Base-by-base conservation (phyloP, 23 tunicate genomes). In the Oikopleura vanhoeffeni region DNA sequence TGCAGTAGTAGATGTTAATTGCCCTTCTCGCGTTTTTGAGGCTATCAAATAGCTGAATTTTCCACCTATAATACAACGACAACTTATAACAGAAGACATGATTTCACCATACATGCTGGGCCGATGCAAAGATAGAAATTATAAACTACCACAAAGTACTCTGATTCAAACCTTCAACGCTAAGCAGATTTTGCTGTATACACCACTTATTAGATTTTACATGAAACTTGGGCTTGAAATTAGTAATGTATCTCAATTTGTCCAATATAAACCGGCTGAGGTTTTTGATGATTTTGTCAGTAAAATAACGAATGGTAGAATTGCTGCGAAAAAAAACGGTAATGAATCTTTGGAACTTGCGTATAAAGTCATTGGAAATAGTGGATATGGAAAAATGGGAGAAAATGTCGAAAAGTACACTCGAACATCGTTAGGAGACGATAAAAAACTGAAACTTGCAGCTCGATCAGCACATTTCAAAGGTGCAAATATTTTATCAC, bases 341-440 rank as follows among this genome's bases (percentile, higher is more conserved):
- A 71, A 71, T 2, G 38, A 3, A 2, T 33, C 79, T 32, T 30
- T 71, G 2, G 79, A 3, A 13, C 2, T 13, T 28, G 79, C 79
- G 2, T 71, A 18, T 71, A 71, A 71, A 32, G 32, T 30, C 3
- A 38, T 71, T 28, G 79, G 79, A 2, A 71, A 71, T 71, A 13
- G 79, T 38, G 79, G 79, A 30, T 71, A 71, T 32, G 79, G 79
- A 28, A 71, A 71, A 38, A 71, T 71, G 79, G 79, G 79, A 2
- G 79, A 71, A 71, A 28, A 2, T 71, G 79, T 71, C 4, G 79
- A 71, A 2, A n/a, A n/a, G n/a, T 38, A 38, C 35, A 49, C 64
- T 8, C 13, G 24, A 49, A 49, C 64, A 8, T 24, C 18, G 24
- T 24, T 49, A 8, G 64, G 64, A 8, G 64, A 24, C 64, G 34